Conservation (phyloP, 2,113 vertebrate species). For the Vombatus ursinus region DNA sequence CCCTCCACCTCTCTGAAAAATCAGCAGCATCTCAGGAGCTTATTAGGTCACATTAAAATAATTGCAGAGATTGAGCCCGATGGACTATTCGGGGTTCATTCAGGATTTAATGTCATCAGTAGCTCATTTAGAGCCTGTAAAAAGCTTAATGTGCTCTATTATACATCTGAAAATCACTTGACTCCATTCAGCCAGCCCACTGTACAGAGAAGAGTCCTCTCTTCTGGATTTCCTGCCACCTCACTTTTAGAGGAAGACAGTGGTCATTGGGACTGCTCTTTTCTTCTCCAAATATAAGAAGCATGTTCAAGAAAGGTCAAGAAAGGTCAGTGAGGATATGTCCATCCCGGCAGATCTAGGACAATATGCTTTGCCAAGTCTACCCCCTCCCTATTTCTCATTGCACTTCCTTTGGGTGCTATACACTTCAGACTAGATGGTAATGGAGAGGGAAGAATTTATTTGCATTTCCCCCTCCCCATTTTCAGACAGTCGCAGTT, state of each 20-base stretch:
- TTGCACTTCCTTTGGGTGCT: background rate
- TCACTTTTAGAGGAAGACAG: background rate
- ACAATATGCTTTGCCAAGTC: background rate
- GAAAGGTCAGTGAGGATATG: background rate
- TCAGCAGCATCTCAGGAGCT: background rate
- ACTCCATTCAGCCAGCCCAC: background rate
- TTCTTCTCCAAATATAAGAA: background rate
- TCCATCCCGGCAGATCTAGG: background rate
- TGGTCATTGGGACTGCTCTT: background rate
- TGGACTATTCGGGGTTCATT: conserved; percentile 69
- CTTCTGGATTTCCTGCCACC: background rate
- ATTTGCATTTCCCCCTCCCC: background rate
- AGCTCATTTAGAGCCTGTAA: conserved; percentile 70
- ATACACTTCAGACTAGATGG: background rate
- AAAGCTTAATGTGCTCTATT: conserved; percentile 72
- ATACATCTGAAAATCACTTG: conserved; percentile 59
- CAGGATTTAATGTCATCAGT: conserved; percentile 72
- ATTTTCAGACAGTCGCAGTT: background rate
- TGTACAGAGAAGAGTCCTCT: background rate
- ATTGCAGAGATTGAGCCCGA: background rate
- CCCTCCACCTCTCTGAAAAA: background rate
- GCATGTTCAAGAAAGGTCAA: background rate
- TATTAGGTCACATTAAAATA: background rate
- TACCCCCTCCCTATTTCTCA: background rate
- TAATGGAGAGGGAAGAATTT: background rate